Percentiles rank a stretch among this genome's conserved stretches.
Conservation (phyloP, 2,888 invertebrate species). For the Perizoma affinitatum region DNA sequence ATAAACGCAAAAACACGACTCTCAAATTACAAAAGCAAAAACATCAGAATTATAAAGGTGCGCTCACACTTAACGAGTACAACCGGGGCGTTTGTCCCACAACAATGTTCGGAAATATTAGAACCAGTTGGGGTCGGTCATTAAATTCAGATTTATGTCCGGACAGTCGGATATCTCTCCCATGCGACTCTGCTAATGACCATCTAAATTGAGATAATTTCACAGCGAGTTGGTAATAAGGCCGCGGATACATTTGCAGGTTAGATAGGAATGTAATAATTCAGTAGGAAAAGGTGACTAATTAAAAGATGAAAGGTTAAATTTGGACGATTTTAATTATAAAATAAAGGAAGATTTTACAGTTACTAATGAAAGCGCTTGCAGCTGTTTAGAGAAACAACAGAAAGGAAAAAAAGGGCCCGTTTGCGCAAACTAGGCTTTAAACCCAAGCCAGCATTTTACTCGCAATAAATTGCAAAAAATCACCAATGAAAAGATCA, state of each 20-base stretch:
- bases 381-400: not conserved
- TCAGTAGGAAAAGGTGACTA: slow-evolving; percentile 34
- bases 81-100: slow-evolving; percentile 49
- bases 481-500: too few species aligned
- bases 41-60: slow-evolving; percentile 41
- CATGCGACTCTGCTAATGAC: slow-evolving; percentile 82
- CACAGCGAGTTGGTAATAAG: slow-evolving; percentile 71
- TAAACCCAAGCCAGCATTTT: too few species aligned
- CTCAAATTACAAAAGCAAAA: slow-evolving; percentile 29
- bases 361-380: slow-evolving; percentile 1
- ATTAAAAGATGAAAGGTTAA: slow-evolving; percentile 33
- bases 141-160: slow-evolving; percentile 83
- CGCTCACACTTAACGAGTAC: slow-evolving; percentile 44
- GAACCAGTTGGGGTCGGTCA: slow-evolving; percentile 66
- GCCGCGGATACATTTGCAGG: slow-evolving; percentile 40
- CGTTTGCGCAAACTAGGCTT: too few species aligned
- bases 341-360: slow-evolving; percentile 9
- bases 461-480: too few species aligned
- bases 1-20: slow-evolving; percentile 33
- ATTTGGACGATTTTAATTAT: slow-evolving; percentile 19
- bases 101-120: slow-evolving; percentile 77
- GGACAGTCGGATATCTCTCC: slow-evolving; percentile 79
- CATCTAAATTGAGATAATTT: slow-evolving; percentile 85
- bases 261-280: slow-evolving; percentile 41
- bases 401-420: too few species aligned